Percentiles rank a stretch among this genome's conserved stretches.
These are phyloP conservation scores for Micropterix aruncella DNA, from an alignment of 2,888 invertebrate species.

Conservation along the genomic window DNA sequence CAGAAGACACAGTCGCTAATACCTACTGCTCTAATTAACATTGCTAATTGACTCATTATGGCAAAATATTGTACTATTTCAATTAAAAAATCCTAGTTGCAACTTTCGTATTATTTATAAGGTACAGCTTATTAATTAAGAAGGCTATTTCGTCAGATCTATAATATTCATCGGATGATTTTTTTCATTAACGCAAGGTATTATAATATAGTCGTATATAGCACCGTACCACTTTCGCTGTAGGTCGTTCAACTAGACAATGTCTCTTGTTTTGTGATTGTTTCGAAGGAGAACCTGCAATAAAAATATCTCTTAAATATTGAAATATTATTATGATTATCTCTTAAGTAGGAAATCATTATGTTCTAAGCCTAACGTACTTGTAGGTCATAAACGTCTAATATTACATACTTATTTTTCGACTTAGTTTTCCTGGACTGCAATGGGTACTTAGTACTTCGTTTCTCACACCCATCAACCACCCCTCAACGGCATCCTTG, in stretches of 20 bases:
- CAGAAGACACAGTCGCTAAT: neutral
- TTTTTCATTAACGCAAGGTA: neutral
- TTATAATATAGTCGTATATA: neutral
- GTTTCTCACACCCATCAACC: too few relatives aligned
- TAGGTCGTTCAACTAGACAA: neutral
- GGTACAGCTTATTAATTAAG: neutral
- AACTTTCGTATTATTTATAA: neutral
- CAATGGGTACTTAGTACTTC: too few relatives aligned
- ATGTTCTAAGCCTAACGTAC: too few relatives aligned
- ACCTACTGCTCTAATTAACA: neutral
- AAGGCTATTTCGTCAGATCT: neutral
- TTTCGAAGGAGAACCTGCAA: constrained; percentile 32
- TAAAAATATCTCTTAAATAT: too few relatives aligned
- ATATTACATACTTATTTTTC: too few relatives aligned
- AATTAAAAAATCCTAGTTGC: neutral
- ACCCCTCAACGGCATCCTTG: too few relatives aligned
- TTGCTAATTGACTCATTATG: neutral
- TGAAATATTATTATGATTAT: too few relatives aligned
- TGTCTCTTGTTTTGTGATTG: constrained; percentile 21
- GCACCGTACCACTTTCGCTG: constrained; percentile 25
- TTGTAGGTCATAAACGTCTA: too few relatives aligned
- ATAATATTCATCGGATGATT: too few relatives aligned
- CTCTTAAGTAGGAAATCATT: too few relatives aligned
- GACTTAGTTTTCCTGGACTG: too few relatives aligned
- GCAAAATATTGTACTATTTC: too few relatives aligned